Evolutionary conservation across 2,888 invertebrate species (phyloP).

Genomic region (Cheilosia scutellata): DNA sequence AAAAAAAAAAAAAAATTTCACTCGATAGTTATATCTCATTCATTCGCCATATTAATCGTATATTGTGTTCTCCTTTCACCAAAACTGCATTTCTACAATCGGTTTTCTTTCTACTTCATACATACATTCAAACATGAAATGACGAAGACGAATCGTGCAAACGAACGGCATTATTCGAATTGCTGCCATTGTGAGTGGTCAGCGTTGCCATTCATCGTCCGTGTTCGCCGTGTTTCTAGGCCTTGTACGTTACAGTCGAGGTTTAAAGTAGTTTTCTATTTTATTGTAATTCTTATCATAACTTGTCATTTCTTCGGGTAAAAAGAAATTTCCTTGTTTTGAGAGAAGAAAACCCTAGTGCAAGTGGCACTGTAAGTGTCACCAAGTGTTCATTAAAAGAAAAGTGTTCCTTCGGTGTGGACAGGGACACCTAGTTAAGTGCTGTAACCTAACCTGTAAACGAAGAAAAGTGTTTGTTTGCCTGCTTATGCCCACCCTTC

Average conservation of each 20-base stretch:
- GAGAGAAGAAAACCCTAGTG: conserved; percentile 12
- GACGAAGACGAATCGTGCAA: background rate
- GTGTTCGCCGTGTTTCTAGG: conserved; percentile 53
- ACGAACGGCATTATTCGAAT: conserved; percentile 66
- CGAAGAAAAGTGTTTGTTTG: conserved; percentile 17
- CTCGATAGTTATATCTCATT: background rate
- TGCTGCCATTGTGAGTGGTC: conserved; percentile 56
- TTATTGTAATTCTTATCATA: conserved; percentile 34
- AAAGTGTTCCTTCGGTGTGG: too few relatives aligned
- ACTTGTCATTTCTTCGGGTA: conserved; percentile 61
- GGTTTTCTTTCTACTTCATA: conserved; percentile 4
- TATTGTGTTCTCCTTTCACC: conserved; percentile 18
- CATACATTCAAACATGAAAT: too few relatives aligned
- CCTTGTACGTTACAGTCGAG: conserved; percentile 59
- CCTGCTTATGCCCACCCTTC: conserved; percentile 20
- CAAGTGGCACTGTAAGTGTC: conserved; percentile 36
- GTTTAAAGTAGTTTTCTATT: conserved; percentile 28
- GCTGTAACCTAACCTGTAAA: too few relatives aligned
- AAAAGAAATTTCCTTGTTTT: conserved; percentile 67
- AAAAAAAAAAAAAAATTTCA: background rate
- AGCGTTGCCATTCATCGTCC: conserved; percentile 26
- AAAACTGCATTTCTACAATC: conserved; percentile 62
- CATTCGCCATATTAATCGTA: background rate
- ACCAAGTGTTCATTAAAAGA: background rate
- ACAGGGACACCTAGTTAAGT: too few relatives aligned